Conservation (phyloP, 2,797 vertebrate species). For the Argentina silus region DNA sequence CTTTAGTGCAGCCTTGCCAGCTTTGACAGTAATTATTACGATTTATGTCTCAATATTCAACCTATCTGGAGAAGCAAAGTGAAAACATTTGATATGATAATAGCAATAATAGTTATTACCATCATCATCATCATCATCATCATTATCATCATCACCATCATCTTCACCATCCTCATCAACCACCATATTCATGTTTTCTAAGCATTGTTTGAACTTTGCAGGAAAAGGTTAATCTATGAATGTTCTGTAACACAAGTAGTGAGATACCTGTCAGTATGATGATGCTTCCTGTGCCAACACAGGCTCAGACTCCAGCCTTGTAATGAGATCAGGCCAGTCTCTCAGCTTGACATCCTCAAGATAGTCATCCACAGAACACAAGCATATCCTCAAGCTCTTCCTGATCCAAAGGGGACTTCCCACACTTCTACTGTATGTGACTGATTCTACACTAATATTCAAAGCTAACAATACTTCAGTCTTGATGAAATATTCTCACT, state of each 20-base stretch:
- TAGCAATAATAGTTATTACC: not conserved
- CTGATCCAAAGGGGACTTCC: no score
- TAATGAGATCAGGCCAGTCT: constrained; percentile 30
- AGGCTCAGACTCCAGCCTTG: constrained; percentile 25
- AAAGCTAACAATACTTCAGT: not conserved
- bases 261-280: constrained; percentile 20
- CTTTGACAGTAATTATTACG: constrained; percentile 32
- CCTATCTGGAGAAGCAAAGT: no score
- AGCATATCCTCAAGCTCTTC: not conserved
- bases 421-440: no score
- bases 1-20: constrained; percentile 14
- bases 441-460: no score
- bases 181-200: not conserved
- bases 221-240: constrained; percentile 14
- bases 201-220: constrained; percentile 17
- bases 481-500: constrained; percentile 12
- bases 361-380: constrained; percentile 1
- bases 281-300: constrained; percentile 8
- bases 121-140: not conserved
- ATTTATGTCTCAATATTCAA: constrained; percentile 19
- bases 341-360: constrained; percentile 23
- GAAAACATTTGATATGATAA: not conserved
- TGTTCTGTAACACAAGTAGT: constrained; percentile 20
- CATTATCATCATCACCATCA: not conserved
- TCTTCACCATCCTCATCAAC: no score